A percentile compares a stretch with the other conserved stretches of the same genome.
These are phyloP conservation scores for Haplochromis vanheusdeni DNA, from an alignment of 2,113 vertebrate species.

Conservation along the genomic window DNA sequence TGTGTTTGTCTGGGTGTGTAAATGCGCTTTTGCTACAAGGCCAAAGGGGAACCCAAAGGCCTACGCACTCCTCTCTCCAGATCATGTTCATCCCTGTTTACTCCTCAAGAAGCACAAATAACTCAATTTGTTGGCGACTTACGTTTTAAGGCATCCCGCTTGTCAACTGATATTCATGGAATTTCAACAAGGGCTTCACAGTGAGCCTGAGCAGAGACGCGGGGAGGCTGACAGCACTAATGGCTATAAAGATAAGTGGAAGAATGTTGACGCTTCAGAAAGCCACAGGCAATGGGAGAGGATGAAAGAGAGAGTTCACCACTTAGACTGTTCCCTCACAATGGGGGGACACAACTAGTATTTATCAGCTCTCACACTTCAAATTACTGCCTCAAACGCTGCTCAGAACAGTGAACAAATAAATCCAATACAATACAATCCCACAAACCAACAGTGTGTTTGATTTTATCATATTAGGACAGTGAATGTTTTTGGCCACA, in stretches of 20 bases:
- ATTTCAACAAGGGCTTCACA: constrained; percentile 51
- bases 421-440: constrained; percentile 13
- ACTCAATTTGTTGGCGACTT: constrained; percentile 58
- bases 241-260: constrained; percentile 77
- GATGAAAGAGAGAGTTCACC: constrained; percentile 62
- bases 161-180: constrained; percentile 62
- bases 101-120: constrained; percentile 48
- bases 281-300: constrained; percentile 69
- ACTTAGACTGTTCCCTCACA: constrained; percentile 56
- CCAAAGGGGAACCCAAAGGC: constrained; percentile 25
- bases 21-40: neutral
- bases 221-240: constrained; percentile 69
- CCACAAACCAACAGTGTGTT: constrained; percentile 15
- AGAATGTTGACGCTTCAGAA: constrained; percentile 69
- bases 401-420: constrained; percentile 33
- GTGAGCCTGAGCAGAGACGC: constrained; percentile 72
- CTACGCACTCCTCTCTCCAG: neutral
- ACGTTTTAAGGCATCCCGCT: constrained; percentile 22
- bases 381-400: constrained; percentile 45
- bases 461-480: constrained; percentile 22
- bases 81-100: constrained; percentile 35
- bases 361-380: constrained; percentile 56
- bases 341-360: constrained; percentile 41
- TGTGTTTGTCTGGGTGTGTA: neutral
- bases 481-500: constrained; percentile 13